A percentile compares a stretch with the other conserved stretches of the same genome.
phyloP scores from a whole-genome alignment of 2,888 invertebrate genomes.

The Trachelus tabidus region DNA sequence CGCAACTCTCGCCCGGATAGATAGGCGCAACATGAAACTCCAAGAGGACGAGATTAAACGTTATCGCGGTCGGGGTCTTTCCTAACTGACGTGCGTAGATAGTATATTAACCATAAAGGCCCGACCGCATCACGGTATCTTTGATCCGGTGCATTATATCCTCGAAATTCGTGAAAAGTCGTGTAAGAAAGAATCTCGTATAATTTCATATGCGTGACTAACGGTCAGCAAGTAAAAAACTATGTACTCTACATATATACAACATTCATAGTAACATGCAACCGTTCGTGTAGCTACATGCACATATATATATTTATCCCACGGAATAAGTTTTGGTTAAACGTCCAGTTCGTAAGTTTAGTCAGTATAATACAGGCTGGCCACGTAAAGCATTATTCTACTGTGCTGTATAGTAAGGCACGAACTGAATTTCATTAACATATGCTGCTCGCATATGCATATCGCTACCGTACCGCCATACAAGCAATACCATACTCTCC shows the following conservation, averaged over 20 bases:
- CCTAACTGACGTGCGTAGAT: not conserved
- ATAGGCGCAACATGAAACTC: slow-evolving; percentile 36
- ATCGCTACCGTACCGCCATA: slow-evolving; percentile 35
- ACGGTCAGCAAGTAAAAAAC: not conserved
- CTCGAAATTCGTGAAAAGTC: not conserved
- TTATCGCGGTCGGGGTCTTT: slow-evolving; percentile 31
- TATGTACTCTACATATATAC: not conserved
- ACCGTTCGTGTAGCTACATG: not conserved
- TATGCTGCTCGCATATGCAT: slow-evolving; percentile 44
- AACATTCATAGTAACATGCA: not conserved
- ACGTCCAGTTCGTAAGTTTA: not conserved
- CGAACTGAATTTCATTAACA: slow-evolving; percentile 47
- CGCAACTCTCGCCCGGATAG: slow-evolving; percentile 23
- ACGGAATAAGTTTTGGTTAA: not conserved
- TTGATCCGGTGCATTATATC: not conserved
- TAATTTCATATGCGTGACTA: not conserved
- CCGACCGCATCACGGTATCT: not conserved
- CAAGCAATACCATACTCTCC: slow-evolving; percentile 1
- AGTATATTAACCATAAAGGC: not conserved
- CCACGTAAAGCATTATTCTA: slow-evolving; percentile 3
- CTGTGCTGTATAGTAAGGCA: not conserved
- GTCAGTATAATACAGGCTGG: not conserved
- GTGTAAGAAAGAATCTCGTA: not conserved
- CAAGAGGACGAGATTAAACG: slow-evolving; percentile 38
- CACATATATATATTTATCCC: not conserved